Percentiles rank a stretch among this genome's conserved stretches.
phyloP scores from a whole-genome alignment of 2,113 vertebrate species.

The Solenodon paradoxus region DNA sequence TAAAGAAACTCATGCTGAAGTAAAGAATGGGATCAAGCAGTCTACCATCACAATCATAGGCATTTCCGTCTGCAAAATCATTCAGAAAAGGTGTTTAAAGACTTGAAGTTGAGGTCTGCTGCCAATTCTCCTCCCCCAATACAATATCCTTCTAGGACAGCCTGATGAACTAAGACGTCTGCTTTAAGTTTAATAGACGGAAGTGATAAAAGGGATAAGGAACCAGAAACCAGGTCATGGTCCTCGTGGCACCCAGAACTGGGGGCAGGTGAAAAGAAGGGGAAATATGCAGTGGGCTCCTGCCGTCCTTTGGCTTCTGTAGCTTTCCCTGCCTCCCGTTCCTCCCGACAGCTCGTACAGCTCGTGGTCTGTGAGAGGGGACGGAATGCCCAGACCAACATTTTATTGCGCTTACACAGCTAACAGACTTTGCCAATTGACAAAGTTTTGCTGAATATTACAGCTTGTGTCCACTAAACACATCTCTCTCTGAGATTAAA shows the following conservation, averaged over 20 bases:
- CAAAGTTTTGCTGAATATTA: slow-evolving; percentile 70
- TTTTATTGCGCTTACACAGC: slow-evolving; percentile 82
- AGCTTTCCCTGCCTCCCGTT: slow-evolving; percentile 19
- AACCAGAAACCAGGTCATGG: slow-evolving; percentile 56
- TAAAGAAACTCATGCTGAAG: slow-evolving; percentile 46
- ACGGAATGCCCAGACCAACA: slow-evolving; percentile 73
- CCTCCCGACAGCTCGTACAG: slow-evolving; percentile 63
- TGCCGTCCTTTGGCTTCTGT: slow-evolving; percentile 54
- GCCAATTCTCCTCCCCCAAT: background rate
- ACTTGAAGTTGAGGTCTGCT: background rate
- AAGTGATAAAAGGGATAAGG: slow-evolving; percentile 39
- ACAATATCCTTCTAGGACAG: slow-evolving; percentile 19
- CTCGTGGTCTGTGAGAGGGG: slow-evolving; percentile 69
- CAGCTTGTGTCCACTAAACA: slow-evolving; percentile 69
- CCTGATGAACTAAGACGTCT: slow-evolving; percentile 48
- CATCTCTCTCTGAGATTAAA: slow-evolving; percentile 73
- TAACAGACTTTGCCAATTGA: slow-evolving; percentile 72
- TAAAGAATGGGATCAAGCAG: slow-evolving; percentile 35
- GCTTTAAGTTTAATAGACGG: slow-evolving; percentile 46
- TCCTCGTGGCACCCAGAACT: slow-evolving; percentile 33
- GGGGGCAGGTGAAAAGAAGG: background rate
- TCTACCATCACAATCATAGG: background rate
- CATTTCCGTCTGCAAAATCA: slow-evolving; percentile 10
- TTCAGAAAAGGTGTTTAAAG: slow-evolving; percentile 33
- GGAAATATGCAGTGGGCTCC: background rate